Evolutionary conservation across 2,888 invertebrate species (phyloP), one percentile per base, ranked within the genome.

Genomic region (Oscheius sp.): DNA sequence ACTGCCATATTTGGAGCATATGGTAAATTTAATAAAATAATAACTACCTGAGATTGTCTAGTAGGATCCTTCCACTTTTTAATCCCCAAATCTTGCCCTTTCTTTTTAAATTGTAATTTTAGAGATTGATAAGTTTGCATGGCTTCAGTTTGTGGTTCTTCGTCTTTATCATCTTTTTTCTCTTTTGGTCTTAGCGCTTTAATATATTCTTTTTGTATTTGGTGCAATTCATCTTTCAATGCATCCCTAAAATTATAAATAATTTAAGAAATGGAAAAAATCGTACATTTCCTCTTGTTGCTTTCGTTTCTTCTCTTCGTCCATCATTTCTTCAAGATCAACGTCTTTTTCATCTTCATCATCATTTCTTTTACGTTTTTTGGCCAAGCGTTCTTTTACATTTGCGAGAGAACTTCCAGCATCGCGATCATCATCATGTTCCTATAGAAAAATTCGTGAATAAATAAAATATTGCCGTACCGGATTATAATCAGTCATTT

Each of bases 141-240:
- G 18, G 85, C 86, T 18, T 84, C 84, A 0, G 85, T 66, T 49
- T 66, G 49, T 7, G 66, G 66, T 27, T 82, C 82, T 49, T 79
- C 84, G 76, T 78, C 82, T 53, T 84, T 82, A 12, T 89, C 83
- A 76, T 89, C 83, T 81, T 89, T 84, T 84, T 75, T 82, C 72
- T 83, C 81, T 63, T 87, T 85, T 13, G 78, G 81, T n/a, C 88
- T 79, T 83, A 88, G 71, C 35, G 81, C 81, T 72, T 86, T 86
- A 64, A 81, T 79, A 66, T 87, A 86, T 61, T 87, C 85, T 53
- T 86, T 87, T 70, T 85, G 85, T 72, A 88, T 77, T 18, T 75
- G 75, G 52, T 77, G 76, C 56, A 78, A 68, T 58, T 77, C 77
- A 35, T 69, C 56, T 58, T 77, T 76, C 75, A 76, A 72, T 43